phyloP scores from a whole-genome alignment of 2,797 vertebrate species.

The Phrynocephalus forsythii region DNA sequence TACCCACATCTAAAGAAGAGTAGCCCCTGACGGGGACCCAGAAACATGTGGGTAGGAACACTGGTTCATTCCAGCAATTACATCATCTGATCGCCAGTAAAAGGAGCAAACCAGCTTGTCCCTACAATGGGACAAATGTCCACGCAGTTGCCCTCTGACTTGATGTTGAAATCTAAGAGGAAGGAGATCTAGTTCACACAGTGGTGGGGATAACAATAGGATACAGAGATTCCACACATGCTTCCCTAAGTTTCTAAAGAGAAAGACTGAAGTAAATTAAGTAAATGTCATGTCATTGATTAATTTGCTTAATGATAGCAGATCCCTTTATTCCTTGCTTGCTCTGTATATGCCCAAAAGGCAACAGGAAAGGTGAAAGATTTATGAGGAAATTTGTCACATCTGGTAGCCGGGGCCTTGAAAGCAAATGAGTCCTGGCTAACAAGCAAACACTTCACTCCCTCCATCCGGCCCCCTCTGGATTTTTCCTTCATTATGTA shows the following conservation, averaged over 20 bases:
- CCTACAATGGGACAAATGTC: too few species aligned
- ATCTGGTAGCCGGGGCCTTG: background rate
- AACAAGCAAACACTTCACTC: background rate
- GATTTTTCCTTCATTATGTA: background rate
- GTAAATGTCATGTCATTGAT: background rate
- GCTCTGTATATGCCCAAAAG: background rate
- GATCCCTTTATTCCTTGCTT: background rate
- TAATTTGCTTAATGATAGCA: background rate
- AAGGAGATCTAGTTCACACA: background rate
- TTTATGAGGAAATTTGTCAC: background rate
- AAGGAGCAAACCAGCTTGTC: too few species aligned
- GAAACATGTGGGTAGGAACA: too few species aligned
- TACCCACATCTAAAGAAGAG: too few species aligned
- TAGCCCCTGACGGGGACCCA: too few species aligned
- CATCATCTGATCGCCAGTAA: too few species aligned
- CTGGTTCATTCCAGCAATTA: too few species aligned
- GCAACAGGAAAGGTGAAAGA: background rate
- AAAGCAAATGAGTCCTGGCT: constrained; percentile 26
- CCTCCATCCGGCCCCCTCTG: background rate
- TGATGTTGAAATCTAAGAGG: background rate
- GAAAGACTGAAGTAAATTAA: background rate
- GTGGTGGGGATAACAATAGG: background rate
- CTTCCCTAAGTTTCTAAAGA: background rate
- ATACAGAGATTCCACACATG: background rate
- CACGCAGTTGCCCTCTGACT: background rate